Evolutionary conservation across 2,113 vertebrate genomes (phyloP), one percentile per base, ranked within the genome.

Genomic region (Chinchilla lanigera): DNA sequence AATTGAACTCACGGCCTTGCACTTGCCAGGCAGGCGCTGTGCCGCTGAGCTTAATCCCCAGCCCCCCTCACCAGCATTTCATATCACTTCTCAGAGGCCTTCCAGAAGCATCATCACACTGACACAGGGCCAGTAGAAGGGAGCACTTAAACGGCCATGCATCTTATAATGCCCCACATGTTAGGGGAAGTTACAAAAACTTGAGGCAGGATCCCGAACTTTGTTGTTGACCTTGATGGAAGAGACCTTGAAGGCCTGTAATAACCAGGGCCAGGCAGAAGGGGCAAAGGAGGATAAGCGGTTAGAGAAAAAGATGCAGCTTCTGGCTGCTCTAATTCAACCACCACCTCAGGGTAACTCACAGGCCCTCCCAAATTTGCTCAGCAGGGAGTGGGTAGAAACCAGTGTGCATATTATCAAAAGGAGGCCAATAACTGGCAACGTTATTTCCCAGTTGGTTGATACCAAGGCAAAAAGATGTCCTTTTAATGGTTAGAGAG

Each of bases 401-500:
- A 75, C 38, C 71, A 75, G 71, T 44, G 38, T 44, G 38, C 20
- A 26, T 12, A 75, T 2, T 44, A 22, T 41, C 71, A 44, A 41
- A 71, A 41, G 9, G 38, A 75, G 71, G 71, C 38, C 38, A 5
- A 13, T 75, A 44, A 41, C 97, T 98, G 98, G 96, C 98, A 98
- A 98, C 98, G 96, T 98, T 98, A 98, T 98, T 98, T 98, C 98
- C 97, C 96, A 93, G 98, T 97, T 91, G 96, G 98, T 98, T 97
- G 97, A 98, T 98, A 98, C 98, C 98, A 97, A 98, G 98, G 98
- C 98, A 98, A 97, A 98, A 97, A 98, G 97, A 98, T 97, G 98
- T 98, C 97, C 98, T 98, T 97, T 98, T 98, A 98, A 98, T 93
- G 98, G 98, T 98, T 98, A 98, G 98, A 98, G 98, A 98, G 98